Percentiles rank a stretch among this genome's conserved stretches.
Conservation (phyloP, 2,888 invertebrate genomes). For the Agrilus mali region DNA sequence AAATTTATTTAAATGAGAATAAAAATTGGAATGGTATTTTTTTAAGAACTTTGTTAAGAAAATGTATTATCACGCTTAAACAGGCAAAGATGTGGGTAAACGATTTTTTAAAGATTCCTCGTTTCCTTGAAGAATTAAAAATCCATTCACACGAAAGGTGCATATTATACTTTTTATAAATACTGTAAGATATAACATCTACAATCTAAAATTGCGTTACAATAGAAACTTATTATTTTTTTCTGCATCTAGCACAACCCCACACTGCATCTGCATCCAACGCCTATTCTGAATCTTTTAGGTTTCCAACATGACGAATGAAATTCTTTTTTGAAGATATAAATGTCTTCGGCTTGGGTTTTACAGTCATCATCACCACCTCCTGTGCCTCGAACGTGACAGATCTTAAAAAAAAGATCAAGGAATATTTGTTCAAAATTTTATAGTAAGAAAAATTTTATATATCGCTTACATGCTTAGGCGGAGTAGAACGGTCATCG, state of each 20-base stretch:
- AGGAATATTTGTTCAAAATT: neutral
- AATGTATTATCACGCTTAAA: no score
- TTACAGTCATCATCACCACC: constrained; percentile 4
- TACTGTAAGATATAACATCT: no score
- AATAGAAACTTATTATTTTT: no score
- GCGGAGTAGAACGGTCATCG: neutral
- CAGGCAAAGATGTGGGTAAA: no score
- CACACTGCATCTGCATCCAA: constrained; percentile 18
- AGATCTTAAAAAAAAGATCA: constrained; percentile 1
- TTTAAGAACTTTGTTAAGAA: no score
- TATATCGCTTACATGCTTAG: neutral
- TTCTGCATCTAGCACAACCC: constrained; percentile 5
- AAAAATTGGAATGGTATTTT: no score
- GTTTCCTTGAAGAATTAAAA: no score
- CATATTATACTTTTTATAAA: no score
- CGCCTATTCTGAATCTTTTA: constrained; percentile 8
- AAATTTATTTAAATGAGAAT: no score
- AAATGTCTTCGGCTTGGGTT: constrained; percentile 7
- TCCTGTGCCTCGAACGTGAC: constrained; percentile 3
- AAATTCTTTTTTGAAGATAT: constrained; percentile 6
- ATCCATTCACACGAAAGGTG: no score
- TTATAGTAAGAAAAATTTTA: neutral
- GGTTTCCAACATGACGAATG: constrained; percentile 10
- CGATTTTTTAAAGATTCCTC: no score
- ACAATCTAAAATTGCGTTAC: no score